These are phyloP conservation scores for Clarias gariepinus DNA, from an alignment of 2,113 vertebrate genomes.

Conservation along the genomic window DNA sequence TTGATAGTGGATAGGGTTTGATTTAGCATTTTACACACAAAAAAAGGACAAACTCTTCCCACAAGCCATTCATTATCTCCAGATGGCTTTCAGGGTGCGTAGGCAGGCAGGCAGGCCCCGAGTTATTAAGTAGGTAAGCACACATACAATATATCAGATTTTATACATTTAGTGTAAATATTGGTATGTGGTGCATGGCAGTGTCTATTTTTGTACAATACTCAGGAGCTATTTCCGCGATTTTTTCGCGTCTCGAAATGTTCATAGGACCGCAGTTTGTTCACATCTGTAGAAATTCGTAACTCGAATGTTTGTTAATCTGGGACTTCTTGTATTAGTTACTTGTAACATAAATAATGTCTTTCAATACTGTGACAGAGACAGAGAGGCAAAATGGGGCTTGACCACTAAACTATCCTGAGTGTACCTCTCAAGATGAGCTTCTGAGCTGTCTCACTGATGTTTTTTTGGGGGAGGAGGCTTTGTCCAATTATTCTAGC, in stretches of 20 bases:
- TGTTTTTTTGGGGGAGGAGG: too few species aligned
- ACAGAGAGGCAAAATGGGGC: neutral
- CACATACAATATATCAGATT: too few species aligned
- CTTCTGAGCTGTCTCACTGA: neutral
- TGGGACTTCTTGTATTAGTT: too few species aligned
- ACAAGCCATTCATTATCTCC: constrained; percentile 90
- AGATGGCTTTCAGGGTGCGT: constrained; percentile 87
- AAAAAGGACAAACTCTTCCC: constrained; percentile 90
- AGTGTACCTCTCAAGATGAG: neutral
- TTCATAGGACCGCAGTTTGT: too few species aligned
- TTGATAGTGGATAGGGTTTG: neutral
- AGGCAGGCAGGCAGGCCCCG: constrained; percentile 74
- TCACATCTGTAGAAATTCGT: too few species aligned
- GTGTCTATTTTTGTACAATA: too few species aligned
- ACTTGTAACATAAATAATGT: neutral
- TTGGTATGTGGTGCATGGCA: too few species aligned
- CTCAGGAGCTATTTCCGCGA: too few species aligned
- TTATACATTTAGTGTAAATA: too few species aligned
- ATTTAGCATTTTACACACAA: neutral
- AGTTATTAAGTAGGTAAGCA: constrained; percentile 87
- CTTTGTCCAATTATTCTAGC: too few species aligned
- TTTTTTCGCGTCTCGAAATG: too few species aligned
- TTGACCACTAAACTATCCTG: neutral
- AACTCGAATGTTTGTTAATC: too few species aligned
- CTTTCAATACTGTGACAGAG: neutral